Conservation (phyloP, 2,113 vertebrate genomes). For the Cynoglossus semilaevis region DNA sequence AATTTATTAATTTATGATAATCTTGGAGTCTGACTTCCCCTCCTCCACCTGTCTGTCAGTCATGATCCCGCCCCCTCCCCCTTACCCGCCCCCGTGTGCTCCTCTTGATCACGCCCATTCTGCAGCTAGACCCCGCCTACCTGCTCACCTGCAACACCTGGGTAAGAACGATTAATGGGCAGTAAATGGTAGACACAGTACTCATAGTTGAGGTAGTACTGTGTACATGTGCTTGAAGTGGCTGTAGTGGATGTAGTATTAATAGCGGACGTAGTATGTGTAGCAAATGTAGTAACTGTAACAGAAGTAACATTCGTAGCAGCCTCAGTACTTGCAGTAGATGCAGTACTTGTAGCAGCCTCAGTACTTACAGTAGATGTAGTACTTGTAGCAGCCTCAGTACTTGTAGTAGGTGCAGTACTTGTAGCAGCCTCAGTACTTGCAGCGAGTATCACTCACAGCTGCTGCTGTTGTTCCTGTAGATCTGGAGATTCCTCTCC, state of each 20-base stretch:
- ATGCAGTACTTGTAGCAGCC: no score
- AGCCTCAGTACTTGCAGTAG: no score
- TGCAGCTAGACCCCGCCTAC: conserved; percentile 45
- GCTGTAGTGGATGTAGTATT: no score
- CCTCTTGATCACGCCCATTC: conserved; percentile 12
- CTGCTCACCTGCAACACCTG: conserved; percentile 64
- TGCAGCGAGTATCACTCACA: no score
- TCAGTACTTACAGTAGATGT: no score
- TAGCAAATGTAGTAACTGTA: no score
- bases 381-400: not conserved
- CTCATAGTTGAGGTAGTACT: not conserved
- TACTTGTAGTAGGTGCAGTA: not conserved
- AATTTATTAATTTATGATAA: no score
- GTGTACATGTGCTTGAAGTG: not conserved
- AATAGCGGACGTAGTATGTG: no score
- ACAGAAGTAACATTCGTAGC: no score
- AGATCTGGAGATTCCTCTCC: conserved; percentile 70
- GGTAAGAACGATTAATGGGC: conserved; percentile 43
- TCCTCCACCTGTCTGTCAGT: conserved; percentile 51
- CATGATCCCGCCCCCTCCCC: conserved; percentile 73
- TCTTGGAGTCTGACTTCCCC: not conserved
- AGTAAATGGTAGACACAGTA: not conserved
- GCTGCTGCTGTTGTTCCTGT: not conserved
- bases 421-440: not conserved
- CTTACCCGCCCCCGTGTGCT: conserved; percentile 64